These are phyloP conservation scores for Picus viridis DNA, from an alignment of 2,797 vertebrate species.

Conservation along the genomic window DNA sequence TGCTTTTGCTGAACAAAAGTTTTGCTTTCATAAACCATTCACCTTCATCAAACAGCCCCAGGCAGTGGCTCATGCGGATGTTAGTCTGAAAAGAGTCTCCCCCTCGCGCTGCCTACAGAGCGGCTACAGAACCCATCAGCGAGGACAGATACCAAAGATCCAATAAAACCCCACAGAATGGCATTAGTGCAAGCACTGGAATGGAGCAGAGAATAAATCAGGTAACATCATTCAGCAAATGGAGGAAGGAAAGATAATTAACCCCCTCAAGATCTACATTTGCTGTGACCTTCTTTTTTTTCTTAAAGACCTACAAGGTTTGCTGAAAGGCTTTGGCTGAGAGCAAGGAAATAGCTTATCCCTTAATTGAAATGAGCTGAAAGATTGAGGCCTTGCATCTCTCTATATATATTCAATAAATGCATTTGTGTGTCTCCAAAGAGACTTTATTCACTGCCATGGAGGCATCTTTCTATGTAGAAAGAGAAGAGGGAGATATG, in stretches of 20 bases:
- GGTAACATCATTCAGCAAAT: background rate
- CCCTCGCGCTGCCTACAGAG: background rate
- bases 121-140: background rate
- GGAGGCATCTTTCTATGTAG: background rate
- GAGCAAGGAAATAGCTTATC: background rate
- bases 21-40: background rate
- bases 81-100: background rate
- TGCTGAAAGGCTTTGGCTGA: background rate
- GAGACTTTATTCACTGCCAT: background rate
- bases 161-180: background rate
- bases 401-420: background rate
- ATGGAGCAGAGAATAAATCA: background rate
- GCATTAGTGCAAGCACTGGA: background rate
- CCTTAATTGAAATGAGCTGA: background rate
- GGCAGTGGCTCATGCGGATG: background rate
- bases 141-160: background rate
- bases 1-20: background rate
- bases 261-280: background rate
- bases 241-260: rapidly evolving
- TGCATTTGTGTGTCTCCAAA: background rate
- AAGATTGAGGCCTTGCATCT: background rate
- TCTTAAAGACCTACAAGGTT: background rate
- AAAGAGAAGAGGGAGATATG: background rate
- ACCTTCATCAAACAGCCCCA: background rate
- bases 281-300: background rate